Base-by-base conservation (phyloP, 1,140 invertebrate genomes). In the Papilio polyxenes region DNA sequence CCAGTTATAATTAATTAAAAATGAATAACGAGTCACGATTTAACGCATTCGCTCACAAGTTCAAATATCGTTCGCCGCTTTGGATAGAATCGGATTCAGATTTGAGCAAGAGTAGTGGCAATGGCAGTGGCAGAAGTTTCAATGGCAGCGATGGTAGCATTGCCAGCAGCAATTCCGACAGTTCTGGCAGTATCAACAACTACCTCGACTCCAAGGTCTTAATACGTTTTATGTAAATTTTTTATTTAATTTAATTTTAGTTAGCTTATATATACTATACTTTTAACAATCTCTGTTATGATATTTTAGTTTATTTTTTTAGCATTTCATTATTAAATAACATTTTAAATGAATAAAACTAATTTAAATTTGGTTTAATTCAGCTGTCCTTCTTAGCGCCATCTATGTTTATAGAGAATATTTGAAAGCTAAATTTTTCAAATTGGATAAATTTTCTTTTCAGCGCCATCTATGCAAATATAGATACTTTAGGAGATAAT, bases 51-150 rank as follows among this genome's bases (percentile, higher is more conserved):
- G 93, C 92, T 0, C 92, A 95, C 62, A 94, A 92, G 44, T 93
- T 95, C 82, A 95, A 95, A 81, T 95, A 95, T 81, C 90, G 93
- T 6, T 95, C 94, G 3, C 93, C 94, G 1, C 81, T 94, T 20
- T 95, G 93, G 94, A 94, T 95, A 15, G 93, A 94, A 69, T 94
- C 94, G 0, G 94, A 95, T 82, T 92, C 94, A 0, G 92, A 92
- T 37, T 82, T 89, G 2, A 90, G 89, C 59, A 89, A 89, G 59
- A 91, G 88, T 81, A 87, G 85, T 56, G 79, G 75, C 83, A 89
- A 87, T 74, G 84, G 82, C 20, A 82, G 82, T 49, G 83, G 80
- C 2, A 77, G 84, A 37, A 89, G 88, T 3, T 81, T 91, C 20
- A 89, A 87, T 78, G 89, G 88, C 82, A 93, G 92, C 69, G 91